Conservation (phyloP, 2,797 vertebrate genomes). For the Scarus forsteni region DNA sequence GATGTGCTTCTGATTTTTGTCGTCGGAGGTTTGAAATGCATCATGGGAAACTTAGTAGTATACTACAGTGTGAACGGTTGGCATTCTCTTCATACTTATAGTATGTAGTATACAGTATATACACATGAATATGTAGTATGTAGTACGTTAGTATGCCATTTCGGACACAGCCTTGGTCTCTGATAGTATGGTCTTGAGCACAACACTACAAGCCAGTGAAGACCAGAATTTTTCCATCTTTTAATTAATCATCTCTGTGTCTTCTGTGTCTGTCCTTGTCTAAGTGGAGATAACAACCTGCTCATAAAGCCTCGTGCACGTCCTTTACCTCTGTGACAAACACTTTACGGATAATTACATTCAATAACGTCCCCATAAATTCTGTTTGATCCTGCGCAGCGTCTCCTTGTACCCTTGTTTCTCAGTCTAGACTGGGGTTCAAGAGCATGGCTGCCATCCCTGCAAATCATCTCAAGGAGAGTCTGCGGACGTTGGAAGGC, state of each 20-base stretch:
- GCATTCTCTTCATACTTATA: no score
- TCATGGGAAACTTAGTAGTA: no score
- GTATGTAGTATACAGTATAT: no score
- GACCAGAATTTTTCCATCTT: not conserved
- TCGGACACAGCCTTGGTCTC: no score
- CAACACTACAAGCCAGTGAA: not conserved
- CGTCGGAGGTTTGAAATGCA: no score
- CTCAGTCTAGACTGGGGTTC: constrained; percentile 72
- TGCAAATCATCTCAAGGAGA: constrained; percentile 81
- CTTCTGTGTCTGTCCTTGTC: constrained; percentile 9
- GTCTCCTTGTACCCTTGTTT: constrained; percentile 54
- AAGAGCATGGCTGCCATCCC: constrained; percentile 64
- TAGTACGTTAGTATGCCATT: no score
- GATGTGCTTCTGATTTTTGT: no score
- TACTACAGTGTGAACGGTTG: no score
- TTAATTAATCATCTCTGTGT: constrained; percentile 21
- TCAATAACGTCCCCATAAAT: constrained; percentile 52
- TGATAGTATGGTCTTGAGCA: no score
- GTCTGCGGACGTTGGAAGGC: constrained; percentile 60
- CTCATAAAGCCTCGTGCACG: constrained; percentile 45
- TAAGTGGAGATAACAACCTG: constrained; percentile 14
- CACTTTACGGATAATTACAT: constrained; percentile 57
- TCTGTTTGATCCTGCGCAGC: constrained; percentile 50
- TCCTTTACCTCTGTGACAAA: constrained; percentile 63
- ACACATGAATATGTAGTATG: constrained; percentile 38